Conservation (phyloP, 2,113 vertebrate species). For the Genyomyrus donnyi region DNA sequence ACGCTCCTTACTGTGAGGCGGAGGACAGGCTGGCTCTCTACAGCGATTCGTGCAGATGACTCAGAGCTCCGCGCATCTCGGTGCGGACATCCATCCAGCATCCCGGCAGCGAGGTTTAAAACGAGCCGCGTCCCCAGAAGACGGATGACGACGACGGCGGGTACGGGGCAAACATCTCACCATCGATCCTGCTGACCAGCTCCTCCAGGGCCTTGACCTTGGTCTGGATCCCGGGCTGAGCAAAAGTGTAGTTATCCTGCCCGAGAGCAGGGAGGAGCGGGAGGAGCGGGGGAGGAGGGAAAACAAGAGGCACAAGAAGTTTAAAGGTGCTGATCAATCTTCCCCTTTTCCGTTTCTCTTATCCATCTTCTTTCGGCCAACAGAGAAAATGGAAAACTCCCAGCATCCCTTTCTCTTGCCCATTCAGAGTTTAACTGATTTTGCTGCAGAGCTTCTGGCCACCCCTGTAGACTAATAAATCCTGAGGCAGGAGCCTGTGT, state of each 20-base stretch:
- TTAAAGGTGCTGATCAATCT: slow-evolving; percentile 8
- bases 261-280: neutral
- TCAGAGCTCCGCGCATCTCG: neutral
- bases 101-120: neutral
- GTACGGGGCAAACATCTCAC: slow-evolving; percentile 52
- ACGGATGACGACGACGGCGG: neutral
- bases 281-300: neutral
- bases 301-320: neutral
- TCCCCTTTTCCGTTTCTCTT: neutral
- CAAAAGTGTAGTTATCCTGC: slow-evolving; percentile 96
- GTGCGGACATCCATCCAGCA: neutral
- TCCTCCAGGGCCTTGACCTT: slow-evolving; percentile 96
- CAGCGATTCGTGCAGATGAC: neutral
- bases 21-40: neutral
- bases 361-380: neutral
- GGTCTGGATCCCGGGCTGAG: slow-evolving; percentile 96
- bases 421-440: neutral
- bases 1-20: neutral
- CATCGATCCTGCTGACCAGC: slow-evolving; percentile 91
- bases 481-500: neutral
- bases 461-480: slow-evolving; percentile 1
- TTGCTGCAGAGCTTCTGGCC: neutral
- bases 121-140: neutral
- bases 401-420: neutral
- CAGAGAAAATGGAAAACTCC: neutral